Base-by-base conservation (phyloP, 2,113 vertebrate genomes). In the Grantiella picta region DNA sequence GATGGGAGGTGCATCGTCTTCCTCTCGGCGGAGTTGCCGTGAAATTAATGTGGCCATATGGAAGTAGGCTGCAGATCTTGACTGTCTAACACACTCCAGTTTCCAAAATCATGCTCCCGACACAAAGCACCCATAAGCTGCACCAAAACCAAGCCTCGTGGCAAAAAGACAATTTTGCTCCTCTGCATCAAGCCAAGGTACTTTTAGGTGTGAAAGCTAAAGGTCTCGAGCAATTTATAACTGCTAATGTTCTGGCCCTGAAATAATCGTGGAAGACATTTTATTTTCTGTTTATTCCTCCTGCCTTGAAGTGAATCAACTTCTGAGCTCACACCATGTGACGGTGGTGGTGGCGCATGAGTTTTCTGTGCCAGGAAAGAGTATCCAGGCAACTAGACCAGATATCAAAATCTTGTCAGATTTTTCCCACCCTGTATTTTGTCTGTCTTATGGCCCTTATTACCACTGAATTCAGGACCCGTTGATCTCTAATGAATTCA, bases 331-430 rank as follows among this genome's bases (percentile, higher is more conserved):
- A 47, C 86, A 45, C 82, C 96, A 94, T 87, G 92, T 94, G 96
- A 95, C 4, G 19, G 73, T 65, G 86, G 89, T 57, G 70, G 72
- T 68, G 89, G 89, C 19, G 49, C 81, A 17, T 68, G 91, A 94
- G 81, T 82, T 95, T 60, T 71, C 81, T 50, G 60, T 95, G 94
- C 95, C 86, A 95, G 84, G 17, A 94, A 56, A 92, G 86, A 87
- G 95, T 96, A 97, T 96, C 95, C 93, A 96, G 81, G 96, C 95
- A 97, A 97, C 96, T 95, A 96, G 91, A 95, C 81, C 84, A 89
- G 91, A 95, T 92, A 94, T 76, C 89, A 87, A 84, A 89, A 86
- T 86, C 86, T 76, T 82, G 91, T 82, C 91, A 84, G 84, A 75
- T 95, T 95, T 91, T 75, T 35, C 86, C 77, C 91, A 91, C 77